A percentile compares a stretch with the other conserved stretches of the same genome.
Conservation (phyloP, 2,888 invertebrate species). For the Phragmatobia fuliginosa region DNA sequence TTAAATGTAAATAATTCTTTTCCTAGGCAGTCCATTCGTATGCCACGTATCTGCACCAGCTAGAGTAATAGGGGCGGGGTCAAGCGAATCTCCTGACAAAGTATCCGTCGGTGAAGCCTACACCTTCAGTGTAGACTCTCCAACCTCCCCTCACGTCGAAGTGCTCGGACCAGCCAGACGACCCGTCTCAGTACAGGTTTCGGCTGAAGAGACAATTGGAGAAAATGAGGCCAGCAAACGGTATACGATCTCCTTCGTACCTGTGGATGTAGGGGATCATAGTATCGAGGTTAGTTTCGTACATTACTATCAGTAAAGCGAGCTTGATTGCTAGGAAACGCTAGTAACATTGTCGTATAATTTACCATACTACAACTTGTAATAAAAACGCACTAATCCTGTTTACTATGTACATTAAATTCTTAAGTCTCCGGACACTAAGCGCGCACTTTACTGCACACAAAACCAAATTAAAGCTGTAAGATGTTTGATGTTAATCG, state of each 20-base stretch:
- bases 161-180: slow-evolving; percentile 92
- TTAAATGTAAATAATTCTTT: not conserved
- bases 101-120: slow-evolving; percentile 95
- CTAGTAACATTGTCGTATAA: not conserved
- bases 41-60: slow-evolving; percentile 93
- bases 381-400: slow-evolving; percentile 2
- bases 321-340: not conserved
- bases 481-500: not conserved
- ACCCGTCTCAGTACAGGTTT: slow-evolving; percentile 89
- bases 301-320: not conserved
- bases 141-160: slow-evolving; percentile 93
- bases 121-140: slow-evolving; percentile 95
- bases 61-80: slow-evolving; percentile 93
- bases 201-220: slow-evolving; percentile 81
- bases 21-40: slow-evolving; percentile 92
- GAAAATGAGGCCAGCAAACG: slow-evolving; percentile 84
- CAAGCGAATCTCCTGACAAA: slow-evolving; percentile 91
- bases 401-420: not conserved
- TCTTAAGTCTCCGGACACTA: not conserved
- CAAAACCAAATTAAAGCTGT: not conserved
- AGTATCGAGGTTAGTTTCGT: slow-evolving; percentile 91
- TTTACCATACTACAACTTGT: not conserved
- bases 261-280: slow-evolving; percentile 97
- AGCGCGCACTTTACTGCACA: not conserved
- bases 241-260: slow-evolving; percentile 91